Percentiles rank a stretch among this genome's conserved stretches.
Evolutionary conservation across 2,113 vertebrate genomes (phyloP).

Genomic region (Zosterops japonicus): DNA sequence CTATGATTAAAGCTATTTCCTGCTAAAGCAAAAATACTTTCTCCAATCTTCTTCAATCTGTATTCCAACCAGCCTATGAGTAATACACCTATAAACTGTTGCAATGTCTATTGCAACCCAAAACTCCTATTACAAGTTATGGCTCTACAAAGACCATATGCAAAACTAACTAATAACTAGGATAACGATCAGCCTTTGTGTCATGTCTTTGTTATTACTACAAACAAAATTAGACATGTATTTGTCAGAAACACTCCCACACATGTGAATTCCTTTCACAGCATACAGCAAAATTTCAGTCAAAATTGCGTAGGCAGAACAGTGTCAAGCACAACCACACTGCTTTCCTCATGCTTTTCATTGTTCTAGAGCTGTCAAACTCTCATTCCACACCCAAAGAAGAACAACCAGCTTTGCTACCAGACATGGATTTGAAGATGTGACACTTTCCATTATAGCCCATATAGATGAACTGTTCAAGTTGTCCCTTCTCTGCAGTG

Average conservation of each 20-base stretch:
- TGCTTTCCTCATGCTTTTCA: neutral
- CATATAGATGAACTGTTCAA: neutral
- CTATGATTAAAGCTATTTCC: neutral
- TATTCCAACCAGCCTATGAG: neutral
- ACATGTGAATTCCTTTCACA: neutral
- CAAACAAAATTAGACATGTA: conserved; percentile 29
- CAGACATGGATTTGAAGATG: neutral
- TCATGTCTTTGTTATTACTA: conserved; percentile 4
- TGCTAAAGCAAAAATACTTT: neutral
- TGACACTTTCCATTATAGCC: neutral
- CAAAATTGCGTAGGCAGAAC: neutral
- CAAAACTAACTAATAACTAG: conserved; percentile 10
- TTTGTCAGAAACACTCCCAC: conserved; percentile 27
- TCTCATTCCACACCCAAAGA: neutral
- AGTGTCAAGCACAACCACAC: neutral
- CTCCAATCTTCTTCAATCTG: neutral
- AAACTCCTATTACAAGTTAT: neutral
- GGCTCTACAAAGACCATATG: neutral
- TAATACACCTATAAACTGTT: neutral
- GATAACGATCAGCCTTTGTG: conserved; percentile 18
- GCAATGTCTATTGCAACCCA: neutral
- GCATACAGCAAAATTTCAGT: neutral
- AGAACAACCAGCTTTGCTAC: neutral
- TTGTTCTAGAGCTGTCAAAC: neutral
- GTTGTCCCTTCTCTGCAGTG: neutral